Percentiles rank a stretch among this genome's conserved stretches.
These are phyloP conservation scores for Pholis gunnellus DNA, from an alignment of 2,113 vertebrate species.

Conservation along the genomic window DNA sequence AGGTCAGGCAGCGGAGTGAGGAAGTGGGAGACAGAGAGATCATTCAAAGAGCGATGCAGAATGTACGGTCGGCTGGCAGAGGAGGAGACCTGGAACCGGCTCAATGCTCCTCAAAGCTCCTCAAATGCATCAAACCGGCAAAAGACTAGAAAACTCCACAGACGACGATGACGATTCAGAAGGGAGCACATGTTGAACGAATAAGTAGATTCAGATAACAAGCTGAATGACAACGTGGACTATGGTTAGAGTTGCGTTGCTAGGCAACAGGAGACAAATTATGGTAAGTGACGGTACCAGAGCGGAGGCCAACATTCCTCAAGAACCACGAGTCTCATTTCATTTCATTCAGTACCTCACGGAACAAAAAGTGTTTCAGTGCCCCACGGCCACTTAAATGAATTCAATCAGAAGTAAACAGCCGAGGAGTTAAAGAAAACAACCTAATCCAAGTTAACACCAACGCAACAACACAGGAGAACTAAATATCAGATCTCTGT, in stretches of 20 bases:
- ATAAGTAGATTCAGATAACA: not conserved
- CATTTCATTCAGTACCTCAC: not conserved
- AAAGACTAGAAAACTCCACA: not conserved
- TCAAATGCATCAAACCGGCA: not conserved
- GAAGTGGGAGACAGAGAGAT: conserved; percentile 56
- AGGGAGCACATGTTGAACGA: not conserved
- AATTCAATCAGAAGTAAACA: too few relatives aligned
- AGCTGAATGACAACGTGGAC: not conserved
- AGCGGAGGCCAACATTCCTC: not conserved
- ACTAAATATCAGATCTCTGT: too few relatives aligned
- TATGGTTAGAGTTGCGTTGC: conserved; percentile 10
- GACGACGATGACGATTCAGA: not conserved
- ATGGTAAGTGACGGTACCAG: not conserved
- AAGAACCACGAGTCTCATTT: not conserved
- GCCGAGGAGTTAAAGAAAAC: too few relatives aligned
- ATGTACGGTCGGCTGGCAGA: conserved; percentile 27
- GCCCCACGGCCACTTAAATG: too few relatives aligned
- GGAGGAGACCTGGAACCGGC: conserved; percentile 18
- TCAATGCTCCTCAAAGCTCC: conserved; percentile 16
- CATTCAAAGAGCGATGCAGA: conserved; percentile 26
- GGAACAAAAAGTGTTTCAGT: too few relatives aligned
- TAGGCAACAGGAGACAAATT: conserved; percentile 1
- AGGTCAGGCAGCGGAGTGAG: conserved; percentile 43
- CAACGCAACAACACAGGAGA: too few relatives aligned
- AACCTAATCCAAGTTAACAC: too few relatives aligned